A percentile compares a stretch with the other conserved stretches of the same genome.
These are phyloP conservation scores for Sycobia sp. DNA, from an alignment of 1,140 invertebrate genomes.

Conservation along the genomic window DNA sequence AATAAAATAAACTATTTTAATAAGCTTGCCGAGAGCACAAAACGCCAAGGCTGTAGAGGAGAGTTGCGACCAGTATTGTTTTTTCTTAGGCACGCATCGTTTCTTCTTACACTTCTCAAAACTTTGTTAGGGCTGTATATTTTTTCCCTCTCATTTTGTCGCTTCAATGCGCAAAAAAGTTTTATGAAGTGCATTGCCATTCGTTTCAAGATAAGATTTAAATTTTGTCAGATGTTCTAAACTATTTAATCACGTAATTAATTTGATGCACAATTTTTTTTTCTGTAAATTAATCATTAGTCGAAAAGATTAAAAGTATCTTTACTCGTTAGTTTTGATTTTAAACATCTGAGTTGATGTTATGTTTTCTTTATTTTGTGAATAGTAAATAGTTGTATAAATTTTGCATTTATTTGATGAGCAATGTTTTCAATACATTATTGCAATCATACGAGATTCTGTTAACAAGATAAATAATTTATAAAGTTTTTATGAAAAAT, in stretches of 20 bases:
- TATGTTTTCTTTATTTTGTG: too few species aligned
- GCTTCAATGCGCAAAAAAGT: conserved; percentile 11
- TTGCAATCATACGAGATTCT: too few species aligned
- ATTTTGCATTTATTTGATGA: conserved; percentile 21
- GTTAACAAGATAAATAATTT: too few species aligned
- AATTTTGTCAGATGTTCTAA: not conserved
- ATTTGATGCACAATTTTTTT: not conserved
- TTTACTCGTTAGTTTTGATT: too few species aligned
- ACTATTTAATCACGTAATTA: not conserved
- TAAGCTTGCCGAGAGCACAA: conserved; percentile 40
- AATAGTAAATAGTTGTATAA: too few species aligned
- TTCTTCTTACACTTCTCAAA: conserved; percentile 25
- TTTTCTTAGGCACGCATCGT: conserved; percentile 29
- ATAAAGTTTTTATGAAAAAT: too few species aligned
- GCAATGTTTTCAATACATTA: not conserved
- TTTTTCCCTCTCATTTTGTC: not conserved
- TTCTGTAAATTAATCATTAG: too few species aligned
- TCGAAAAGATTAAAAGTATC: too few species aligned
- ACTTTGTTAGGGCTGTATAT: not conserved
- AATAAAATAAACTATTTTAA: conserved; percentile 35
- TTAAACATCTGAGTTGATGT: too few species aligned
- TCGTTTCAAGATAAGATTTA: too few species aligned
- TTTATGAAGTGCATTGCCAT: too few species aligned
- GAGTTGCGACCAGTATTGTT: conserved; percentile 34
- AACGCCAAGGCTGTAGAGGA: conserved; percentile 23